Evolutionary conservation across 2,113 vertebrate genomes (phyloP).

Genomic region (Gavialis gangeticus): DNA sequence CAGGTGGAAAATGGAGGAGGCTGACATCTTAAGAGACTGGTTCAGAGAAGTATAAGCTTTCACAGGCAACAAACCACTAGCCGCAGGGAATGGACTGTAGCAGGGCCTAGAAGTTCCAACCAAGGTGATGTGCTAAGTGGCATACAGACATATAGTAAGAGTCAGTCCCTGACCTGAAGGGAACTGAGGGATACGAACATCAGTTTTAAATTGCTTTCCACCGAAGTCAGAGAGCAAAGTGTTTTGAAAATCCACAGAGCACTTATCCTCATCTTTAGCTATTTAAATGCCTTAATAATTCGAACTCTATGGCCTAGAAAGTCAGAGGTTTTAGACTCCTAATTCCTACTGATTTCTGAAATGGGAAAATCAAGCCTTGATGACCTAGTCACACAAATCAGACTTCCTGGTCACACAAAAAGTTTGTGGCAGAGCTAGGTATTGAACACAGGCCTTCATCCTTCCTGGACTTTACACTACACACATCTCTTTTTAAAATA

Average conservation of each 20-base stretch:
- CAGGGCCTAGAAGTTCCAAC: not conserved
- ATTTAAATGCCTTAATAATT: too few relatives aligned
- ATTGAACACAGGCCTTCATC: not conserved
- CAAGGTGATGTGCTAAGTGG: not conserved
- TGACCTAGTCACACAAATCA: not conserved
- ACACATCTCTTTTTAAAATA: constrained; percentile 54
- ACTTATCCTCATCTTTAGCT: not conserved
- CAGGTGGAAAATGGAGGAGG: too few relatives aligned
- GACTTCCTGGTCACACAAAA: not conserved
- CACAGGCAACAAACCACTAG: too few relatives aligned
- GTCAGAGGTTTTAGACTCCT: not conserved
- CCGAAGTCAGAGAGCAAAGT: not conserved
- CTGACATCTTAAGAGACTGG: too few relatives aligned
- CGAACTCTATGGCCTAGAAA: not conserved
- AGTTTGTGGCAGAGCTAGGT: not conserved
- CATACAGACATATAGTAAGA: rapidly evolving
- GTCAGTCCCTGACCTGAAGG: not conserved
- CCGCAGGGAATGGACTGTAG: too few relatives aligned
- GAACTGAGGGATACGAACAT: not conserved
- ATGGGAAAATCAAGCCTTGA: rapidly evolving
- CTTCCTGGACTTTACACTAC: constrained; percentile 53
- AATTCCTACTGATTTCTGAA: not conserved
- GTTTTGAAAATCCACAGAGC: not conserved
- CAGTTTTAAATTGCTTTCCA: not conserved
- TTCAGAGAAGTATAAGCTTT: too few relatives aligned